Percentiles rank a stretch among this genome's conserved stretches.
Conservation (phyloP, 2,888 invertebrate genomes). For the Oxystoma pomonae region DNA sequence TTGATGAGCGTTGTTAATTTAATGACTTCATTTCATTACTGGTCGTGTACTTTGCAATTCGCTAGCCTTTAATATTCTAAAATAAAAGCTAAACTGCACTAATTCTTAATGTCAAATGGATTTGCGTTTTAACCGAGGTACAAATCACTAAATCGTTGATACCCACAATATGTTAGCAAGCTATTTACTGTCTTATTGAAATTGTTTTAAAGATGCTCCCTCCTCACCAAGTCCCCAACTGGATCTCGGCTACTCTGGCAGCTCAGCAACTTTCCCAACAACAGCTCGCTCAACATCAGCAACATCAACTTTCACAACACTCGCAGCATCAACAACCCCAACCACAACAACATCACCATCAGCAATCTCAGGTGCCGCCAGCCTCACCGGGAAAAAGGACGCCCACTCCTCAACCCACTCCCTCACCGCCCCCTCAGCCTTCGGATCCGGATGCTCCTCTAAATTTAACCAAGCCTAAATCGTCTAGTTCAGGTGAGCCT, state of each 20-base stretch:
- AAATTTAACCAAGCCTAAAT: slow-evolving; percentile 83
- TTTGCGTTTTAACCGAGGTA: too few species aligned
- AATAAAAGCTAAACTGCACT: too few species aligned
- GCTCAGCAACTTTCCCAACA: slow-evolving; percentile 54
- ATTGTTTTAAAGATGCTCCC: slow-evolving; percentile 50
- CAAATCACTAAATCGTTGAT: too few species aligned
- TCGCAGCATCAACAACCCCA: slow-evolving; percentile 10
- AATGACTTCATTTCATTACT: too few species aligned
- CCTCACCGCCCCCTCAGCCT: slow-evolving; percentile 46
- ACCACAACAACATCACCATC: slow-evolving; percentile 10
- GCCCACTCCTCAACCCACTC: slow-evolving; percentile 21
- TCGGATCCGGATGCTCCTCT: slow-evolving; percentile 77
- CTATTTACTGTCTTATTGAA: too few species aligned
- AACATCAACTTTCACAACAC: neutral
- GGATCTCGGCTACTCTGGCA: slow-evolving; percentile 59
- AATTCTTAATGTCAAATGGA: neutral
- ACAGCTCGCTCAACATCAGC: neutral
- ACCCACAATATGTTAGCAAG: too few species aligned
- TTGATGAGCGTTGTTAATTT: too few species aligned
- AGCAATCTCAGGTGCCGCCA: neutral
- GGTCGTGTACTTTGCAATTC: too few species aligned
- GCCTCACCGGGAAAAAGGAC: neutral
- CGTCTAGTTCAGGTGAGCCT: slow-evolving; percentile 44
- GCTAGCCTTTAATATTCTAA: too few species aligned
- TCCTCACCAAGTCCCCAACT: slow-evolving; percentile 53